Percentiles rank a stretch among this genome's conserved stretches.
These are phyloP conservation scores for Avahi laniger DNA, from an alignment of 2,797 vertebrate species.

Conservation along the genomic window DNA sequence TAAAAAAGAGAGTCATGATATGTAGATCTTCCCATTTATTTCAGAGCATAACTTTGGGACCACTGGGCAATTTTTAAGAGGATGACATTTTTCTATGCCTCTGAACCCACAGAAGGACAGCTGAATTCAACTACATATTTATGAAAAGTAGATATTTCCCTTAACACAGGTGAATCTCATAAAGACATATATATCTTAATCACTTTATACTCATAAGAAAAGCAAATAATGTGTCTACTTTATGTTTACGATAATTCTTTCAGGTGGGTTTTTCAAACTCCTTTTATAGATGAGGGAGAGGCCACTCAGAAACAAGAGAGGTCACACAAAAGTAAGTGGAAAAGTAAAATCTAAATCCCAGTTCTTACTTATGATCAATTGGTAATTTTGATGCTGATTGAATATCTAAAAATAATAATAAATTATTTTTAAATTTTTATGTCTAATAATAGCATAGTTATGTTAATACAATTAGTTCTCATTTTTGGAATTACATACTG, in stretches of 20 bases:
- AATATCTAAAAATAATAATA: neutral
- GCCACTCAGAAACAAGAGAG: neutral
- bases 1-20: neutral
- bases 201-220: neutral
- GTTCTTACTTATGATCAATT: neutral
- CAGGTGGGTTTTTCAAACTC: neutral
- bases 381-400: neutral
- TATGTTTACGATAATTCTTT: neutral
- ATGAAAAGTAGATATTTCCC: neutral
- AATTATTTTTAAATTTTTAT: neutral
- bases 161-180: neutral
- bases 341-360: neutral
- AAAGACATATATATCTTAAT: neutral
- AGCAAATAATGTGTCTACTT: neutral
- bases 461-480: neutral
- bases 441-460: neutral
- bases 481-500: neutral
- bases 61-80: neutral
- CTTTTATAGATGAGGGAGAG: neutral
- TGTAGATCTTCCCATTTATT: neutral
- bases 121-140: neutral
- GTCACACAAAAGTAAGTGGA: neutral
- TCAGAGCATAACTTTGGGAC: neutral
- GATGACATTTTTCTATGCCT: neutral
- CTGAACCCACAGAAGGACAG: neutral